Percentiles rank a stretch among this genome's conserved stretches.
Evolutionary conservation across 1,140 invertebrate species (phyloP).

Genomic region (Panonychus citri): DNA sequence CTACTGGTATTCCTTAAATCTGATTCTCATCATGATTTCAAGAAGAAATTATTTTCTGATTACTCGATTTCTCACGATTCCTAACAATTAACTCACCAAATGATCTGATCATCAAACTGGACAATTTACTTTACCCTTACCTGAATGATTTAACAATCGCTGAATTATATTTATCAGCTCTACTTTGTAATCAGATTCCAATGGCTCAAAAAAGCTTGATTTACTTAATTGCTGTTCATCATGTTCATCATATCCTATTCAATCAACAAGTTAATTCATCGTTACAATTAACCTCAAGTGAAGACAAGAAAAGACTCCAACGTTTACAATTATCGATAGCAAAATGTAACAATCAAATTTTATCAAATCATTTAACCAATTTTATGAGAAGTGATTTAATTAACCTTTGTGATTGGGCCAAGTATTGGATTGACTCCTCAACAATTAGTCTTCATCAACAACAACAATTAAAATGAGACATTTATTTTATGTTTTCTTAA

Average conservation of each 20-base stretch:
- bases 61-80: neutral
- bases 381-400: no score
- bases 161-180: neutral
- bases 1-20: slow-evolving; percentile 1
- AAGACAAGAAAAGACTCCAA: no score
- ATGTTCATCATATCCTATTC: neutral
- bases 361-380: no score
- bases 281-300: no score
- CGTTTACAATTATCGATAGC: no score
- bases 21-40: neutral
- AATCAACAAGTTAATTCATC: no score
- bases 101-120: neutral
- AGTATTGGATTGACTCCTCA: no score
- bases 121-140: neutral
- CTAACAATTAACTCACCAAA: neutral
- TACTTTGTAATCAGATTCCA: neutral
- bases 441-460: no score
- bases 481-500: no score
- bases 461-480: no score
- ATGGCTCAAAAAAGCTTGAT: neutral
- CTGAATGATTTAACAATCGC: neutral
- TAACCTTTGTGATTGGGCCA: no score
- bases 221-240: neutral
- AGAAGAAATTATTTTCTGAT: neutral
- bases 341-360: no score